Base-by-base conservation (phyloP, 2,797 vertebrate species). In the Naso thynnoides region DNA sequence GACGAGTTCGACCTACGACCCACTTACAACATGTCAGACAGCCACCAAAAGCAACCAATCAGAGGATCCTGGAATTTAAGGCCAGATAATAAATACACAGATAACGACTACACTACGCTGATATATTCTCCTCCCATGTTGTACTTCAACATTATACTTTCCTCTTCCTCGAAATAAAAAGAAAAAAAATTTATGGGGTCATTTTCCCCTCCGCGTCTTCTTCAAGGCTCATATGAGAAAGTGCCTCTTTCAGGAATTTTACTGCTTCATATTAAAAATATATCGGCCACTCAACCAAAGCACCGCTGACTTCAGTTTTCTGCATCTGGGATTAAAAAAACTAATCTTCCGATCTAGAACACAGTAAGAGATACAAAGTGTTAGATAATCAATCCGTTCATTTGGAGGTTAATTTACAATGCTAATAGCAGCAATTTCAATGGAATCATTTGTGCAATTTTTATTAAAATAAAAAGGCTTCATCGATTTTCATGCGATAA, bases 381-480 rank as follows among this genome's bases (percentile, higher is more conserved):
- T 56, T 41, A 44, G 14, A 84, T 68, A 57, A 74, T 83, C 63
- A 55, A 19, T 11, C 0, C 42, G 83, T 90, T 71, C 50, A 72
- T 84, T 81, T 83, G 89, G 80, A 90, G 64, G 50, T 76, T 36
- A 65, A 90, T 86, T 84, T 85, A 90, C 80, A 88, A 82, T 55
- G 83, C 79, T 82, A 83, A 86, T 90, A 93, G 91, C 92, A 93
- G 86, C 92, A 76, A 86, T 86, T 81, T 81, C 59, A 78, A 82
- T 67, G 31, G 52, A 84, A 90, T 90, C 64, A 87, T 80, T 74
- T 92, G 92, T 93, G 93, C 92, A 93, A 92, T 68, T 86, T 76
- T 90, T 27, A 69, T 86, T 80, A 56, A 85, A 86, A 85, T 59
- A 75, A 88, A 87, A 87, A 72, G 58, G 42, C 36, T 70, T 82